phyloP scores from a whole-genome alignment of 2,797 vertebrate genomes.

The Synanceia verrucosa region DNA sequence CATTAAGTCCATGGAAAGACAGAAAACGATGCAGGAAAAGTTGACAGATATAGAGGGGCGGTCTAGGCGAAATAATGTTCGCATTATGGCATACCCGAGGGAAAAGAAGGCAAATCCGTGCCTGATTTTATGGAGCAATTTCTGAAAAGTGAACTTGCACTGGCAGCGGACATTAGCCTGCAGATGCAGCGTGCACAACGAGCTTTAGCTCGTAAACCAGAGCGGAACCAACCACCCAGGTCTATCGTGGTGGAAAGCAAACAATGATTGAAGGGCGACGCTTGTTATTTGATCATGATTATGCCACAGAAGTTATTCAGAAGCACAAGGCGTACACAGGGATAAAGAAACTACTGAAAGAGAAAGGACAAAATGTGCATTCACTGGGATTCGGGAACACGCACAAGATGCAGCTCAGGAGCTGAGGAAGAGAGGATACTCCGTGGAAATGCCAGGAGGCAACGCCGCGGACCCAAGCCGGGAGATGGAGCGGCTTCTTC shows the following conservation, averaged over 20 bases:
- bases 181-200: neutral
- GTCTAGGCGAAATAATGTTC: neutral
- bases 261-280: constrained; percentile 8
- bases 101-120: neutral
- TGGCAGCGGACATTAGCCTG: neutral
- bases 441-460: too few relatives aligned
- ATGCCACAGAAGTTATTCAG: too few relatives aligned
- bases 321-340: too few relatives aligned
- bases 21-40: neutral
- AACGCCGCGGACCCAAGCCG: too few relatives aligned
- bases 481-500: too few relatives aligned
- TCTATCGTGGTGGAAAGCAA: constrained; percentile 8
- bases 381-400: too few relatives aligned
- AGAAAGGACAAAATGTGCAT: too few relatives aligned
- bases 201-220: neutral
- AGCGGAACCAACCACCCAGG: neutral
- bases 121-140: neutral
- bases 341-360: too few relatives aligned
- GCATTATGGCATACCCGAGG: neutral
- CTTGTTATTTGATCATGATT: constrained; percentile 10
- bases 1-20: neutral
- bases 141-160: neutral
- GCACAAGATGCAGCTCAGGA: too few relatives aligned
- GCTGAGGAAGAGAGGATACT: neutral
- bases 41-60: neutral